Base-by-base conservation (phyloP, 2,888 invertebrate genomes). In the Nomada fabriciana region DNA sequence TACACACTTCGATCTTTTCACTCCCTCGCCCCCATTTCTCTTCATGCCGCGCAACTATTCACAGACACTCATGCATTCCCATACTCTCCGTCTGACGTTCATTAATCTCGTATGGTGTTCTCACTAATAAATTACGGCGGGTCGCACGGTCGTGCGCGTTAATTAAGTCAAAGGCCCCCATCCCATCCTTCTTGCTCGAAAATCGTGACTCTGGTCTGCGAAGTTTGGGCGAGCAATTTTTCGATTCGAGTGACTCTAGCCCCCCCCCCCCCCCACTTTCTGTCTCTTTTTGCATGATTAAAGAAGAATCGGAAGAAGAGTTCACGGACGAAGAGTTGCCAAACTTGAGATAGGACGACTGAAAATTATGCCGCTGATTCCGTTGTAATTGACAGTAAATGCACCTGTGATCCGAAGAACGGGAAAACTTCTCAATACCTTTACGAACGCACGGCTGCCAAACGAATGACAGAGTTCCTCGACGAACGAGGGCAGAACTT, bases 161-260 rank as follows among this genome's bases (percentile, higher is more conserved):
- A 83, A 82, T 80, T 68, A 76, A 76, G 57, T 71, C 64, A 60
- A 82, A 80, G 74, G 64, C 77, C 68, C 64, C 15, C 36, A 10
- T 47, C 55, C 63, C 29, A 1, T n/a, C 23, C 72, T 61, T 68
- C 81, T 81, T 74, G 77, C 76, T 80, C 84, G 84, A 72, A 77
- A 91, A 85, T 82, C 76, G 85, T 88, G 85, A 91, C 89, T 89
- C 88, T 86, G 86, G 23, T 9, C 20, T 13, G 10, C 5, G 18
- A 50, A 18, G 7, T 42, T 50, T 25, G 29, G 53, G 20, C 29
- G 25, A 15, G 50, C 25, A 52, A 13, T 10, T 36, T 36, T 36
- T 36, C 36, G 36, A 36, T 36, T 36, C 36, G 36, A 9, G 42
- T 50, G 13, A 50, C 50, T 13, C 50, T 1, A 15, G 50, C 50